These are phyloP conservation scores for Panulirus ornatus DNA, from an alignment of 1,140 invertebrate genomes.

Conservation along the genomic window DNA sequence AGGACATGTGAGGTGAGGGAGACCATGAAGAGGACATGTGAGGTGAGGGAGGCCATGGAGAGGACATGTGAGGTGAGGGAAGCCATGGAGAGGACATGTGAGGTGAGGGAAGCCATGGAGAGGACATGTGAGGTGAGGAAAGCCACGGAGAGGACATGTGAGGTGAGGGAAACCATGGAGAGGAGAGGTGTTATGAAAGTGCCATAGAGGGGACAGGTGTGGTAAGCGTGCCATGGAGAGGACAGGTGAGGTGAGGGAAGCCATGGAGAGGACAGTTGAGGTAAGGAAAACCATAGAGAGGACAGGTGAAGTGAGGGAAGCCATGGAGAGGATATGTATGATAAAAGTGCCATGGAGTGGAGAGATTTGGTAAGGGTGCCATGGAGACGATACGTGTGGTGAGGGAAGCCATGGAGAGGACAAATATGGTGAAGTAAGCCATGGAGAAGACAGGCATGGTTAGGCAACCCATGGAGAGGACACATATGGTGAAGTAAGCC, in stretches of 20 bases:
- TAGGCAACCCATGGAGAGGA: neutral
- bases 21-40: no score
- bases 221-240: no score
- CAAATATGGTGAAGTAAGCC: neutral
- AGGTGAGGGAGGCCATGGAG: no score
- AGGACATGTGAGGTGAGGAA: neutral
- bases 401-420: no score
- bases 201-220: no score
- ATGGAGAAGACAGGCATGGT: neutral
- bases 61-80: neutral
- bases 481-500: neutral
- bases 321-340: no score
- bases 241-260: no score
- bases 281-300: no score
- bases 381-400: neutral
- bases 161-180: neutral
- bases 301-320: neutral
- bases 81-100: no score
- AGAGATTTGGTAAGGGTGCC: neutral
- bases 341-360: neutral
- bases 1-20: no score
- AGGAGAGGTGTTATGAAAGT: no score
- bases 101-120: neutral
- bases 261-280: no score
- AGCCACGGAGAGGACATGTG: neutral